A percentile compares a stretch with the other conserved stretches of the same genome.
phyloP scores from a whole-genome alignment of 2,113 vertebrate genomes.

The Gracilinanus agilis region DNA sequence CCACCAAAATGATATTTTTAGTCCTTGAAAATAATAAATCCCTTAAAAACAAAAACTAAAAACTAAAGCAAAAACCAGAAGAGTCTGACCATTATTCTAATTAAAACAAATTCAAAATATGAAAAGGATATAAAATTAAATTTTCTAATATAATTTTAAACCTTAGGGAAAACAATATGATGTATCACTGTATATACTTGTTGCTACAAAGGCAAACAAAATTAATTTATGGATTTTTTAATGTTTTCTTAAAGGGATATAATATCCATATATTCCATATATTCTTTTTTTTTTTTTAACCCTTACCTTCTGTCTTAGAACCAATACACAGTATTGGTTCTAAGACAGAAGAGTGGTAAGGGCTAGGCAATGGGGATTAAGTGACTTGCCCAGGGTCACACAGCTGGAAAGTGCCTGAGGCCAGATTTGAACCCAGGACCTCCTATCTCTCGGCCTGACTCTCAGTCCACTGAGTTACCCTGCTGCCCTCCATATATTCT shows the following conservation, averaged over 20 bases:
- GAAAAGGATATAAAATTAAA: not conserved
- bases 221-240: not conserved
- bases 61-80: not conserved
- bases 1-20: not conserved
- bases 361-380: too few species aligned
- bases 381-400: too few species aligned
- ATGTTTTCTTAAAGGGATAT: not conserved
- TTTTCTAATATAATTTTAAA: not conserved
- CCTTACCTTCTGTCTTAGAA: too few species aligned
- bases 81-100: slow-evolving; percentile 1
- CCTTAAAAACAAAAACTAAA: not conserved
- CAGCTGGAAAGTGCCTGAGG: too few species aligned
- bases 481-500: not conserved
- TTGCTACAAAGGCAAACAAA: not conserved
- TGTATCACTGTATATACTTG: not conserved
- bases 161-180: not conserved
- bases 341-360: too few species aligned
- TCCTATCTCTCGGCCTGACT: too few species aligned
- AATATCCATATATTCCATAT: not conserved
- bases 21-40: slow-evolving; percentile 34
- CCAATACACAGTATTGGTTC: too few species aligned
- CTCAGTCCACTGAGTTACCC: too few species aligned
- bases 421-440: too few species aligned
- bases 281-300: too few species aligned
- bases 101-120: slow-evolving; percentile 38